Percentiles rank a stretch among this genome's conserved stretches.
Evolutionary conservation across 2,888 invertebrate species (phyloP).

Genomic region (Orchesellides sinensis): DNA sequence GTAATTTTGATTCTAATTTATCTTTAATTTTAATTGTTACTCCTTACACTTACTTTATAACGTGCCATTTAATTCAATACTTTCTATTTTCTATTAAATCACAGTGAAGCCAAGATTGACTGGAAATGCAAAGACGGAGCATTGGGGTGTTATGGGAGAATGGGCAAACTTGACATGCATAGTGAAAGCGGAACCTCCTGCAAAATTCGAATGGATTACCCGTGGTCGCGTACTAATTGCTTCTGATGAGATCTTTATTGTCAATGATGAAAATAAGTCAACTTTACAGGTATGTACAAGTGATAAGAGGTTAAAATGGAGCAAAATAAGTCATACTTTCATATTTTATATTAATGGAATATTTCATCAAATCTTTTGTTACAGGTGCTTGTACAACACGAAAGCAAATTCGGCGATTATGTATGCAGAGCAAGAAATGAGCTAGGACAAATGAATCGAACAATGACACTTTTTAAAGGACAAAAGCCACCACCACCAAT

Average conservation of each 20-base stretch:
- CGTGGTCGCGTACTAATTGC: conserved; percentile 57
- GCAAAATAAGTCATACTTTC: background rate
- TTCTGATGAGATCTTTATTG: conserved; percentile 71
- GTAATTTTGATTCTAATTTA: background rate
- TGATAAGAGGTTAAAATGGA: background rate
- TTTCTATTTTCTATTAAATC: conserved; percentile 3
- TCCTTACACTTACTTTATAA: too few relatives aligned
- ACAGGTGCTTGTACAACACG: conserved; percentile 70
- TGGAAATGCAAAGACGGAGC: conserved; percentile 61
- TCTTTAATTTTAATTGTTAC: background rate
- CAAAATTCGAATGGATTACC: conserved; percentile 79
- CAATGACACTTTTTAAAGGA: conserved; percentile 70
- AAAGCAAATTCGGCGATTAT: conserved; percentile 70
- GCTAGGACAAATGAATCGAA: conserved; percentile 66
- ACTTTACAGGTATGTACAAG: conserved; percentile 72
- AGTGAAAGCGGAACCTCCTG: conserved; percentile 80
- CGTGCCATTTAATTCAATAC: background rate
- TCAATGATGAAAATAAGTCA: conserved; percentile 72
- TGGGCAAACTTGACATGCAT: conserved; percentile 81
- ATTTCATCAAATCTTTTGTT: background rate
- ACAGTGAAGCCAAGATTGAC: conserved; percentile 72
- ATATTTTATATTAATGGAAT: background rate
- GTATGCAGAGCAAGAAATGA: conserved; percentile 71
- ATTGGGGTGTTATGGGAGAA: conserved; percentile 77
- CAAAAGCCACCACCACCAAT: conserved; percentile 72